phyloP scores from a whole-genome alignment of 1,140 invertebrate species.

The Neodiprion virginianus region DNA sequence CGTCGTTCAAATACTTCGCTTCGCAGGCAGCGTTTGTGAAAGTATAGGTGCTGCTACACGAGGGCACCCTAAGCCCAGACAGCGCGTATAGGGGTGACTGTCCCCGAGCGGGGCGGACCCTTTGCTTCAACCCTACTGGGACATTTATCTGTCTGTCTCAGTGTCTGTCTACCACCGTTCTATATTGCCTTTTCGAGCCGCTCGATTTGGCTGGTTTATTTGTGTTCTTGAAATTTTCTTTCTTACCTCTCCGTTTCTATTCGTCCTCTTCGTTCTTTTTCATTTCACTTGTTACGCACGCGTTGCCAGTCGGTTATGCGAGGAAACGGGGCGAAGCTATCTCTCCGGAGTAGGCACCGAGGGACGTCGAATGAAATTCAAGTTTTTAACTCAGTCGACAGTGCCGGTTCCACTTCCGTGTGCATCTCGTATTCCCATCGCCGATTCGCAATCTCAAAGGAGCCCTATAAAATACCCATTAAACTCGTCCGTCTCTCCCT shows the following conservation, averaged over 20 bases:
- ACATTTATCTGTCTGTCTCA: neutral
- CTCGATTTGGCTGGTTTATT: neutral
- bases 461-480: constrained; percentile 2
- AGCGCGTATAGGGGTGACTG: neutral
- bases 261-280: neutral
- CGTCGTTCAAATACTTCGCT: constrained; percentile 2
- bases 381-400: no score
- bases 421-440: neutral
- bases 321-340: no score
- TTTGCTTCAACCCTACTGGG: neutral
- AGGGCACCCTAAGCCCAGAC: neutral
- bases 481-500: neutral
- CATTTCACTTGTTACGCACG: no score
- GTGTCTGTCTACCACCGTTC: neutral
- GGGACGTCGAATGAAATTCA: no score
- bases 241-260: neutral
- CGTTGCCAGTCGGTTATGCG: no score
- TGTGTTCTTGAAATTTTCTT: neutral
- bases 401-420: no score
- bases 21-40: neutral
- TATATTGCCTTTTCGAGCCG: constrained; percentile 4
- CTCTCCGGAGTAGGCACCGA: no score
- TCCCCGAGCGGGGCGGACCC: constrained; percentile 1
- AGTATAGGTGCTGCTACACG: neutral
- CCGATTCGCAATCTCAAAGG: neutral